Conservation (phyloP, 2,888 invertebrate genomes). For the Leptopterna dolabrata region DNA sequence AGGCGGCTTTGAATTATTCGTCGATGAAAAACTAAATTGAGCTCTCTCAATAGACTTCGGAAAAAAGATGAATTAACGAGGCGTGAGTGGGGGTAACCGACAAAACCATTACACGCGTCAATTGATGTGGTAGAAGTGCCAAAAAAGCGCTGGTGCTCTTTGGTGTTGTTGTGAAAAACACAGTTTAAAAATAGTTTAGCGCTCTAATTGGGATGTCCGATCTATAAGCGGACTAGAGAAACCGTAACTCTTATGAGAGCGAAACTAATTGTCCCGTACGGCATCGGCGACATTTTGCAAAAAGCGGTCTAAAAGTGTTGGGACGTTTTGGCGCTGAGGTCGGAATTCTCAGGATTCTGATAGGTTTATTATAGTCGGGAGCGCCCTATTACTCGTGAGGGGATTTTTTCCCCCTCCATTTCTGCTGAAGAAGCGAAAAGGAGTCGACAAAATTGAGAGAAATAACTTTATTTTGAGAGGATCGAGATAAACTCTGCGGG, state of each 20-base stretch:
- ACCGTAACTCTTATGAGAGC: constrained; percentile 36
- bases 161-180: neutral
- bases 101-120: neutral
- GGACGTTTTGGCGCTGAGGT: neutral
- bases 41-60: neutral
- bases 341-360: constrained; percentile 40
- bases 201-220: constrained; percentile 19
- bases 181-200: neutral
- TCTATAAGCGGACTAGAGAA: neutral
- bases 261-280: constrained; percentile 48
- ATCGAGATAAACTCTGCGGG: neutral
- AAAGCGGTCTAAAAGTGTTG: constrained; percentile 18
- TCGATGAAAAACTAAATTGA: neutral
- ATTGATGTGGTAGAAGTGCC: neutral
- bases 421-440: neutral
- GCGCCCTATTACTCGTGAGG: neutral
- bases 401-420: neutral
- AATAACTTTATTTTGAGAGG: neutral
- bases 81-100: neutral
- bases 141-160: neutral
- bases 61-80: neutral
- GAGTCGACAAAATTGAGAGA: neutral
- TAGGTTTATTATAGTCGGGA: constrained; percentile 32
- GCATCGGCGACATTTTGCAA: constrained; percentile 30
- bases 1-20: neutral